phyloP scores from a whole-genome alignment of 2,888 invertebrate species.

The Ptychoptera contaminata region DNA sequence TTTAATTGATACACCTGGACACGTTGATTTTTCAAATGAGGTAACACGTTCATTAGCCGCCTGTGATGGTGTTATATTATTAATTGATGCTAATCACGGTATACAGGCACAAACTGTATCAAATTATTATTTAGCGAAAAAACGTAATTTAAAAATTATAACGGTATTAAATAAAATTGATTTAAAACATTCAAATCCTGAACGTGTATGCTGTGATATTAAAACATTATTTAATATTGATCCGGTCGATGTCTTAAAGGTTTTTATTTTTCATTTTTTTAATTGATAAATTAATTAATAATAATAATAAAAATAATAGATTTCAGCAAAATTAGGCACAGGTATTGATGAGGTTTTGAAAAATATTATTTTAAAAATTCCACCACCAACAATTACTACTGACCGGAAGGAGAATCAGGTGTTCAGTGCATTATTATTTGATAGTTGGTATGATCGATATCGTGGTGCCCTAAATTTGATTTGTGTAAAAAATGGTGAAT shows the following conservation, averaged over 20 bases:
- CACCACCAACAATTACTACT: constrained; percentile 49
- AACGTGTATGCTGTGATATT: constrained; percentile 63
- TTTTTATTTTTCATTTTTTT: constrained; percentile 21
- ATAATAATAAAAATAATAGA: constrained; percentile 24
- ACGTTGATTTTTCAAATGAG: constrained; percentile 95
- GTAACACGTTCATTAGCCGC: constrained; percentile 76
- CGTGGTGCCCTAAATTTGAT: constrained; percentile 65
- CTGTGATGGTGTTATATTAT: constrained; percentile 85
- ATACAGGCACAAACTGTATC: constrained; percentile 97
- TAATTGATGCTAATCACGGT: constrained; percentile 93
- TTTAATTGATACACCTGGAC: constrained; percentile 95
- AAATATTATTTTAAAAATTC: constrained; percentile 62
- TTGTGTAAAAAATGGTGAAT: constrained; percentile 59
- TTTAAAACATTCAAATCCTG: constrained; percentile 77
- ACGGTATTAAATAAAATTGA: constrained; percentile 97
- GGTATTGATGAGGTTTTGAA: constrained; percentile 65
- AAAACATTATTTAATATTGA: constrained; percentile 68
- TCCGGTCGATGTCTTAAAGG: constrained; percentile 53
- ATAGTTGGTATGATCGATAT: constrained; percentile 85
- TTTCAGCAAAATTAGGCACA: constrained; percentile 84
- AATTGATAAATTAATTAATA: neutral
- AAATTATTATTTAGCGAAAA: constrained; percentile 83
- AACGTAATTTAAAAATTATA: constrained; percentile 63
- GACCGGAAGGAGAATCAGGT: too few relatives aligned
- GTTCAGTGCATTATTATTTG: constrained; percentile 75